Evolutionary conservation across 2,113 vertebrate genomes (phyloP), one percentile per base, ranked within the genome.

Genomic region (Cavia porcellus): DNA sequence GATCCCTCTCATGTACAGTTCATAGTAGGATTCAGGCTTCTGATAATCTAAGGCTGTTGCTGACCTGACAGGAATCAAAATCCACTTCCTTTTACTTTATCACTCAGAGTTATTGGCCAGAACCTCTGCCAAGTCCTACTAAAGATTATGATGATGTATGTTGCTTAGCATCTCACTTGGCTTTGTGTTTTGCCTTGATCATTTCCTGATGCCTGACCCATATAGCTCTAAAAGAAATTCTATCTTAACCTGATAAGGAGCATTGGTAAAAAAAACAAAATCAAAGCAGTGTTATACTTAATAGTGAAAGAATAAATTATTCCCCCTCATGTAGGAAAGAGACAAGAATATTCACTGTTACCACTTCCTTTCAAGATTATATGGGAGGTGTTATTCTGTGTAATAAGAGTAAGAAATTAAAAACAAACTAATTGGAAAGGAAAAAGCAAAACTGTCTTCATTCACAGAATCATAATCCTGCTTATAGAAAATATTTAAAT

Each of bases 111-210:
- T 75, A 30, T 50, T 35, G 28, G 47, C 47, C 35, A 35, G 7
- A 45, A 35, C 87, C 55, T 86, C 66, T 83, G 42, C 62, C 55
- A 83, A 42, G 35, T 87, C 68, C 22, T 79, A 5, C 5, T 9
- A 38, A 38, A 57, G n/a, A n/a, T n/a, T 4, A n/a, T 72, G 15
- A 50, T 50, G 24, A 9, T 84, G 45, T 59, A 42, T 3, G 10
- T 50, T 86, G 28, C 15, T 38, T 74, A 45, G 1, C 47, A 61
- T 7, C 13, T 19, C 17, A 28, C 24, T 75, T 90, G 50, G 24
- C 25, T 94, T 92, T 91, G 30, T 84, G 57, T 95, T 81, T 92
- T 87, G 38, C 10, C 4, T 22, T 92, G 61, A 13, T 45, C 24
- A 20, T 74, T 94, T 90, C 92, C n/a, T 42, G 47, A 77, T 86